Base-by-base conservation (phyloP, 64 coral and sea anemone species). In the Actinia tenebrosa region DNA sequence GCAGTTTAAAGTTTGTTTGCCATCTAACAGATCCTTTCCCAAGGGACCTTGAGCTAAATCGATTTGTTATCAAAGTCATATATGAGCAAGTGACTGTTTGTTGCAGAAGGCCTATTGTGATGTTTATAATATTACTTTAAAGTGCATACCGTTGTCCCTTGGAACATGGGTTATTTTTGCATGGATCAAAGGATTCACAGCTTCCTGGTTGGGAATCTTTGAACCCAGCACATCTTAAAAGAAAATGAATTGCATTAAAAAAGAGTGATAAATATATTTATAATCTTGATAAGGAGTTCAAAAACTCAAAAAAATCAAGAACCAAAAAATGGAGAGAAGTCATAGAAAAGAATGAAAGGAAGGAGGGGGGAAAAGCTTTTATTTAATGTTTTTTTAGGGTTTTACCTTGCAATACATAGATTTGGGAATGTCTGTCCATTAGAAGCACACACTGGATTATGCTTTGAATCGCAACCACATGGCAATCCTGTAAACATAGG, bases 181-280 rank as follows among this genome's bases (percentile, higher is more conserved):
- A 97, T 5, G 94, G 94, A 88, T 97, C 81, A 59, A 89, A 84
- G 44, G 91, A 80, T 46, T 78, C 94, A 82, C 94, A 97, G 64
- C 89, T 90, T 3, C 91, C 91, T 22, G 46, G 44, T 75, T 69
- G 69, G 19, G 80, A 80, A 54, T 50, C 78, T 5, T 63, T 55
- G 4, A 93, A 79, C 13, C 94, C 94, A 71, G 89, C 59, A 86
- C 94, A 97, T 16, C 94, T 97, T 68, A 16, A 20, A 82, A 86
- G 50, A 85, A 85, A 64, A 75, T 75, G 22, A 75, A 43, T n/a
- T 1, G 0, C 69, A 75, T 75, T 75, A 75, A 30, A 75, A 75
- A 8, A 75, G 20, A 30, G 9, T 30, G 25, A 30, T 75, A 14
- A 26, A 75, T 75, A 42, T 13, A 75, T 42, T 75, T 3, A 75